Percentiles rank a stretch among this genome's conserved stretches.
phyloP scores from a whole-genome alignment of 2,888 invertebrate genomes.

The Disparrhopalites patrizii region DNA sequence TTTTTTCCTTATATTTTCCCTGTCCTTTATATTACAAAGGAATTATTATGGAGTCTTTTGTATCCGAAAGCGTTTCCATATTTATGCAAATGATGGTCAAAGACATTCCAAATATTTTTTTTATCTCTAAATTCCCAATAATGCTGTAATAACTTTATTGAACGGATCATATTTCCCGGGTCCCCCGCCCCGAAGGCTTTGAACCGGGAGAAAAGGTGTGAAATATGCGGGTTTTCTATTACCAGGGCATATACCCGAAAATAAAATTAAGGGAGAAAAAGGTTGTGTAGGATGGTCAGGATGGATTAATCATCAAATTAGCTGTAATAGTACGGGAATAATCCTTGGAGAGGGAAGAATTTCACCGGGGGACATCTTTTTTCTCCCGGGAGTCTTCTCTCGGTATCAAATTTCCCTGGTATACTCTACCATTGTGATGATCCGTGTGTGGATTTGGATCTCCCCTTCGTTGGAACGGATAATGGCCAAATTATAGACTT shows the following conservation, averaged over 20 bases:
- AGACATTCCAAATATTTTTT: no score
- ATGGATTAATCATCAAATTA: slow-evolving; percentile 19
- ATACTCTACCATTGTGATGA: not conserved
- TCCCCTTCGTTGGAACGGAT: not conserved
- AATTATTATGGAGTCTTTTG: no score
- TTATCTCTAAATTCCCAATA: no score
- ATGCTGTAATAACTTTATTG: no score
- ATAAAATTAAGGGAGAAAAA: slow-evolving; percentile 11
- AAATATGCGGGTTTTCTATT: slow-evolving; percentile 13
- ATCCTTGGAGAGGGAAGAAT: slow-evolving; percentile 16
- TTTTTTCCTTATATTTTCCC: no score
- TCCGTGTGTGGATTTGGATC: not conserved
- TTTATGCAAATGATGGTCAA: no score
- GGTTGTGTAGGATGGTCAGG: no score
- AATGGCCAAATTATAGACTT: not conserved
- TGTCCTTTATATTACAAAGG: no score
- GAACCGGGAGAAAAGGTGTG: not conserved
- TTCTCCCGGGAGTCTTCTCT: slow-evolving; percentile 3
- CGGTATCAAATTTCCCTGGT: not conserved
- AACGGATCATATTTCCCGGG: no score
- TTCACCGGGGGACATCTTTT: not conserved
- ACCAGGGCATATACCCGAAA: not conserved
- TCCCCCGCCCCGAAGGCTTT: no score
- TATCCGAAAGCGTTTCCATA: no score
- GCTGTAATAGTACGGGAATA: slow-evolving; percentile 22